Conservation (phyloP, 2,113 vertebrate species). For the Clupea harengus region DNA sequence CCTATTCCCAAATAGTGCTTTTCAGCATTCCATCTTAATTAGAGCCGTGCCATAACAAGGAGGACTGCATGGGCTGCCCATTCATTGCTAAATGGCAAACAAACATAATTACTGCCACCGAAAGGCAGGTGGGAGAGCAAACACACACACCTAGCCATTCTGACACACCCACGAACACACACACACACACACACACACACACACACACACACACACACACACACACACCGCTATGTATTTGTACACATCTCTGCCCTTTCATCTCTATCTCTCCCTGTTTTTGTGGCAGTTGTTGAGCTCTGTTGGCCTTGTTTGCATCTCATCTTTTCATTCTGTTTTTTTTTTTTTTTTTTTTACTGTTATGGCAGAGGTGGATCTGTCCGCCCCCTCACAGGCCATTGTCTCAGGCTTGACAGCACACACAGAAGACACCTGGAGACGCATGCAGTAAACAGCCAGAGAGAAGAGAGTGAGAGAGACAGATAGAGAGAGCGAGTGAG, state of each 20-base stretch:
- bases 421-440: neutral
- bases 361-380: neutral
- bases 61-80: neutral
- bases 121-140: constrained; percentile 12
- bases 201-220: neutral
- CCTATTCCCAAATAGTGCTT: neutral
- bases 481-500: neutral
- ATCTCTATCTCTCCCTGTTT: neutral
- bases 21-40: constrained; percentile 15
- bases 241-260: neutral
- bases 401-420: neutral
- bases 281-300: neutral
- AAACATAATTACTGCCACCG: neutral
- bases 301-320: constrained; percentile 15
- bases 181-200: neutral
- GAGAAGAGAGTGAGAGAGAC: neutral
- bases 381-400: neutral
- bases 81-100: constrained; percentile 16
- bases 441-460: neutral
- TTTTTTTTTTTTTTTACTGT: neutral
- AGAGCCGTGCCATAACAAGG: neutral
- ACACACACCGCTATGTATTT: neutral
- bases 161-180: neutral
- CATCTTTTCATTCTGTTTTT: neutral
- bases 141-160: neutral